Evolutionary conservation across 2,113 vertebrate genomes (phyloP), one percentile per base, ranked within the genome.

Genomic region (Plecotus auritus): DNA sequence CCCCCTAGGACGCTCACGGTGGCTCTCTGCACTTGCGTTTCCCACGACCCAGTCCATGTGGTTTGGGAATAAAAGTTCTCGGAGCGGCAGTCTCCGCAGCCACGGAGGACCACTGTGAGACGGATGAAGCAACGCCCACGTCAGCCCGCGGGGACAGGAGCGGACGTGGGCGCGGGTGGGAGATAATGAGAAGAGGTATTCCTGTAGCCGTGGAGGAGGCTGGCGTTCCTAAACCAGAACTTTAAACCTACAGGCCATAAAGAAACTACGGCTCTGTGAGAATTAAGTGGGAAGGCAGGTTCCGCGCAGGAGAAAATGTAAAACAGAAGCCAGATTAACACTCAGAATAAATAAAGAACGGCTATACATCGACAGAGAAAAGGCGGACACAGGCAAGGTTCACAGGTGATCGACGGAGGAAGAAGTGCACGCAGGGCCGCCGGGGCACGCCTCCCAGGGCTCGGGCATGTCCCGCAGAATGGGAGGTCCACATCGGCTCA

Each of bases 381-480:
- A 22, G 35, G 2, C 5, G 4, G 7, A 5, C 1, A 4, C 0
- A 9, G 26, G 47, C 3, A 1, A 1, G 0, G 26, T 0, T 12
- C 9, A 10, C 22, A 14, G 23, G 14, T 3, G 42, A 17, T 35
- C n/a, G 28, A 1, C 1, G 0, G 37, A 0, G 17, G 42, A 3
- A n/a, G 30, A 6, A 0, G 0, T 0, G 7, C 6, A 0, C 0
- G 3, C 28, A 1, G 0, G 0, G 59, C 1, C 7, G 0, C 2
- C 2, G 0, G 10, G 47, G 45, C 45, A 11, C 45, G 11, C 45
- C 45, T 47, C 45, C 45, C 45, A 47, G 45, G 45, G 45, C 10
- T 2, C 45, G 45, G 45, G 45, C 45, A 12, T 11, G 2, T 47
- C 45, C 45, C 2, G 45, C 45, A 47, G 40, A 45, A 9, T 9